Conservation (phyloP, 2,113 vertebrate genomes). For the Clinocottus analis region DNA sequence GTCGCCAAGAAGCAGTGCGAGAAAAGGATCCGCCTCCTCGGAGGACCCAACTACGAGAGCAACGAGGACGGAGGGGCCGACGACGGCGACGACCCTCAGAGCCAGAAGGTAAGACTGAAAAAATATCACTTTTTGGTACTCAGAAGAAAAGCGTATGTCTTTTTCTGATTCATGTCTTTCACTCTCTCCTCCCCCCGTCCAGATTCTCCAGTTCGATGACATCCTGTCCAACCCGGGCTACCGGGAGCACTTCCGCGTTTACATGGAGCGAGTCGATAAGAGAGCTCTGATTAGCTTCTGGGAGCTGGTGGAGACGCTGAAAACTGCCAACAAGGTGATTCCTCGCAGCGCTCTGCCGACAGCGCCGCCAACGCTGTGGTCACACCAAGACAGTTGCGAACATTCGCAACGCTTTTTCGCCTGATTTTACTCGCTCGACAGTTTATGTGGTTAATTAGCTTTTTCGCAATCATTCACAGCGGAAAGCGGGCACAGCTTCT, state of each 20-base stretch:
- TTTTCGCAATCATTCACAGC: too few species aligned
- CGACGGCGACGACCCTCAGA: slow-evolving; percentile 89
- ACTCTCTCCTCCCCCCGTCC: slow-evolving; percentile 15
- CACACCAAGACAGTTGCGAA: too few species aligned
- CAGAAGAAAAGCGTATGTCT: background rate
- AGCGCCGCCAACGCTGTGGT: too few species aligned
- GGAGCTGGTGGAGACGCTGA: slow-evolving; percentile 95
- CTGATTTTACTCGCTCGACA: too few species aligned
- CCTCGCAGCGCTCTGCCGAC: background rate
- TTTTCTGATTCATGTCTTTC: too few species aligned
- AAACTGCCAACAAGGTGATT: slow-evolving; percentile 93
- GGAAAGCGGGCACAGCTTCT: too few species aligned
- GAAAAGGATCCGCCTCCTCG: slow-evolving; percentile 92
- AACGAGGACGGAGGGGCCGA: slow-evolving; percentile 87
- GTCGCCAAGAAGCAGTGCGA: slow-evolving; percentile 99
- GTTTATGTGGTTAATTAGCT: too few species aligned
- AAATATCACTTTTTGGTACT: too few species aligned
- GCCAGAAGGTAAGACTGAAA: slow-evolving; percentile 92
- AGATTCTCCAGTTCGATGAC: slow-evolving; percentile 98
- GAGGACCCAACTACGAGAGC: slow-evolving; percentile 91
- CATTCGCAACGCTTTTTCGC: too few species aligned
- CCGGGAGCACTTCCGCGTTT: slow-evolving; percentile 91
- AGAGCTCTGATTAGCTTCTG: slow-evolving; percentile 91
- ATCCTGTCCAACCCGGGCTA: slow-evolving; percentile 90
- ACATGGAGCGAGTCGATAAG: slow-evolving; percentile 96